phyloP scores from a whole-genome alignment of 2,797 vertebrate genomes.

The Serranus cabrilla region DNA sequence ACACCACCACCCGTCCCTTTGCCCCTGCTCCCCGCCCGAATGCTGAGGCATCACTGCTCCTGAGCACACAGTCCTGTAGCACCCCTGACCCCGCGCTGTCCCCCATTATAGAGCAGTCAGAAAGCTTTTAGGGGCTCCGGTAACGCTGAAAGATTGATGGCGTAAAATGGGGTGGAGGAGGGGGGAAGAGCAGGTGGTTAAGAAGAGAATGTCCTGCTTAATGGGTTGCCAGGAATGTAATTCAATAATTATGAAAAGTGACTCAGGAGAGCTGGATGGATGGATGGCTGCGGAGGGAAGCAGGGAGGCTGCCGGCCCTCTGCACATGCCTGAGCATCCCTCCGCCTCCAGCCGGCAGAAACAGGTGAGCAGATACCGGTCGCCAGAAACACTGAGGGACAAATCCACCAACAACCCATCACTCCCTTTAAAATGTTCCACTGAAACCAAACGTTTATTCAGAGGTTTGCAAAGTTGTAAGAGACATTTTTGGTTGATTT shows the following conservation, averaged over 20 bases:
- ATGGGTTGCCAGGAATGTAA: slow-evolving; percentile 88
- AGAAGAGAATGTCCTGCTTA: slow-evolving; percentile 89
- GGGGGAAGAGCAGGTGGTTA: slow-evolving; percentile 90
- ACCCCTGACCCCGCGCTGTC: slow-evolving; percentile 86
- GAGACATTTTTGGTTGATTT: background rate
- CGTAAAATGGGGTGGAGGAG: slow-evolving; percentile 83
- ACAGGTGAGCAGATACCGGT: slow-evolving; percentile 60
- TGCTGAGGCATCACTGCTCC: slow-evolving; percentile 84
- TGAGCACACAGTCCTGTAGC: slow-evolving; percentile 83
- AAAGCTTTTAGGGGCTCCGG: slow-evolving; percentile 90
- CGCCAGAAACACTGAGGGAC: background rate
- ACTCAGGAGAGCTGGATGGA: slow-evolving; percentile 76
- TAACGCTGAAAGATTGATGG: slow-evolving; percentile 91
- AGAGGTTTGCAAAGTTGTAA: background rate
- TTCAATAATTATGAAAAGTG: slow-evolving; percentile 92
- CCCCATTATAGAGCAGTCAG: slow-evolving; percentile 90
- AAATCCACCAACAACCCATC: background rate
- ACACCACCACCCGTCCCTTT: slow-evolving; percentile 61
- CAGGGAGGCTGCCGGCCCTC: slow-evolving; percentile 27
- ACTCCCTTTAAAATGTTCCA: background rate
- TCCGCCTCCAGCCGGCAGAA: slow-evolving; percentile 14
- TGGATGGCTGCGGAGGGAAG: slow-evolving; percentile 57
- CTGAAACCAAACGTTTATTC: slow-evolving; percentile 1
- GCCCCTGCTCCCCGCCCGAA: slow-evolving; percentile 72
- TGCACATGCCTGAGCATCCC: slow-evolving; percentile 69